These are phyloP conservation scores for Xerus inauris DNA, from an alignment of 2,113 vertebrate species.

Conservation along the genomic window DNA sequence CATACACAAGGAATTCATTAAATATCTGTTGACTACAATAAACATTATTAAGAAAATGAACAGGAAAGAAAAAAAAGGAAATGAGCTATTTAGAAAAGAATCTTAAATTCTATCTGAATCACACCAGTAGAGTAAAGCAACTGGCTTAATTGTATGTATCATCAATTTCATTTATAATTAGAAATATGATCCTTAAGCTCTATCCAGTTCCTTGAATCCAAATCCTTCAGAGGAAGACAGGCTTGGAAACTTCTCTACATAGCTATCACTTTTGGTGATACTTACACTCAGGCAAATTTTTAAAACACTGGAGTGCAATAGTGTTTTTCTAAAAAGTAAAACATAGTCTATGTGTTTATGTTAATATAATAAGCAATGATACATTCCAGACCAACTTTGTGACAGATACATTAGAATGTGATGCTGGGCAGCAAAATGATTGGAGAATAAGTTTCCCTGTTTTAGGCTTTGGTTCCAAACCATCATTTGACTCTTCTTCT, in stretches of 20 bases:
- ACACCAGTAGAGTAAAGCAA: not conserved
- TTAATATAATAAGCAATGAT: not conserved
- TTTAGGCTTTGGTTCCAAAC: not conserved
- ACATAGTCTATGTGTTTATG: not conserved
- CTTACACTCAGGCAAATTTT: not conserved
- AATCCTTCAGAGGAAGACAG: not conserved
- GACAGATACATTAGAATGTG: not conserved
- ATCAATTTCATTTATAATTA: not conserved
- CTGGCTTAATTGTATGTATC: not conserved
- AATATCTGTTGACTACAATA: not conserved
- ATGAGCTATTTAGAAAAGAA: not conserved
- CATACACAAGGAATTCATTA: not conserved
- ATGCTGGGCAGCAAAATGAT: not conserved
- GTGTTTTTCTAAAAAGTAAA: not conserved
- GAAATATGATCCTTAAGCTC: not conserved
- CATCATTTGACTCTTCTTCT: not conserved
- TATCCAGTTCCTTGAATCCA: not conserved
- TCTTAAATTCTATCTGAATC: conserved; percentile 12
- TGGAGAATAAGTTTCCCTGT: not conserved
- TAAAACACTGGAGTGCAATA: not conserved
- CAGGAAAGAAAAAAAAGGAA: not conserved
- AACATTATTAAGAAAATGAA: not conserved
- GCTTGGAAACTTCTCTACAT: not conserved
- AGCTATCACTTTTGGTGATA: not conserved
- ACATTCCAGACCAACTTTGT: not conserved